phyloP scores from a whole-genome alignment of 2,113 vertebrate genomes.

The Gambusia holbrooki region DNA sequence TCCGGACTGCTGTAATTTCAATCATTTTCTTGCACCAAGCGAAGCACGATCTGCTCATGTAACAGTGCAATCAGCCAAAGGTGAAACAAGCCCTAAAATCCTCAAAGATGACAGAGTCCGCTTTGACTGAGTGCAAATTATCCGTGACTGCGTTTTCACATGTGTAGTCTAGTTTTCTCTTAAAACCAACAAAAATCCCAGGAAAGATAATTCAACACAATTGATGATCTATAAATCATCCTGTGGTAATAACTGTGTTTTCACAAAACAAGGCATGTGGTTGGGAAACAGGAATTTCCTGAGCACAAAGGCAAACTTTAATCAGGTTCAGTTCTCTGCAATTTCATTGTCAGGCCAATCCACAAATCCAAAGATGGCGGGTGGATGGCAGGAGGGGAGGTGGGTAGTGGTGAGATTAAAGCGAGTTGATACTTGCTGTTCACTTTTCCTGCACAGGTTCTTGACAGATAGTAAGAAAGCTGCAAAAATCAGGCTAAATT shows the following conservation, averaged over 20 bases:
- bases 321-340: slow-evolving; percentile 61
- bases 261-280: slow-evolving; percentile 33
- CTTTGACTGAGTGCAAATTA: slow-evolving; percentile 26
- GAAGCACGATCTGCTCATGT: background rate
- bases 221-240: slow-evolving; percentile 59
- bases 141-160: slow-evolving; percentile 28
- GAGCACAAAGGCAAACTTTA: slow-evolving; percentile 58
- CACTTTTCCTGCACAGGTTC: slow-evolving; percentile 23
- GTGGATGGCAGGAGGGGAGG: background rate
- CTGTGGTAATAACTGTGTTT: slow-evolving; percentile 61
- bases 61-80: background rate
- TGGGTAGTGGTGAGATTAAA: slow-evolving; percentile 22
- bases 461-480: slow-evolving; percentile 34
- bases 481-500: slow-evolving; percentile 26
- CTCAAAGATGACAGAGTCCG: slow-evolving; percentile 14
- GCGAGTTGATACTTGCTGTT: slow-evolving; percentile 53
- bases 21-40: background rate
- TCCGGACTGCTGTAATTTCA: background rate
- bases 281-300: slow-evolving; percentile 63
- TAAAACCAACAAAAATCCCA: slow-evolving; percentile 44
- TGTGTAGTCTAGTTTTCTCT: slow-evolving; percentile 41
- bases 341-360: slow-evolving; percentile 58
- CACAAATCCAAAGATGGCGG: slow-evolving; percentile 16
- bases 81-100: slow-evolving; percentile 12
- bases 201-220: slow-evolving; percentile 26